These are phyloP conservation scores for Hartigia nigra DNA, from an alignment of 2,888 invertebrate species.

Conservation along the genomic window DNA sequence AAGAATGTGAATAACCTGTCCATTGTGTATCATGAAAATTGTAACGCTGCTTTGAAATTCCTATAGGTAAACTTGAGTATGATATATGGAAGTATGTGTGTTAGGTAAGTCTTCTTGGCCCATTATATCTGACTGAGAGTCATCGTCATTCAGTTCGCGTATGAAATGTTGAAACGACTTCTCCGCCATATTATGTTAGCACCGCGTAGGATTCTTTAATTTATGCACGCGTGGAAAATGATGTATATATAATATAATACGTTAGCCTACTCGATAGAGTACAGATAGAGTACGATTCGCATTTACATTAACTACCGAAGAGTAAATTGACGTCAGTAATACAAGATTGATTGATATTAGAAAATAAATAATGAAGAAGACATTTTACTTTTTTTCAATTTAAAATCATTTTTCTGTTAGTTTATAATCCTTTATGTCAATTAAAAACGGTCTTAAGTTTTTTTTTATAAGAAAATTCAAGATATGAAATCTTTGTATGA, in stretches of 20 bases:
- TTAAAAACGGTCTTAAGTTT: background rate
- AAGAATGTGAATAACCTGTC: background rate
- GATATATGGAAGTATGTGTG: constrained; percentile 1
- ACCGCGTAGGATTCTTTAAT: background rate
- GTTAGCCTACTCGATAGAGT: background rate
- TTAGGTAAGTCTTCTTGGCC: constrained; percentile 26
- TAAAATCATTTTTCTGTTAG: background rate
- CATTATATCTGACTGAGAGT: constrained; percentile 18
- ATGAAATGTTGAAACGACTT: constrained; percentile 23
- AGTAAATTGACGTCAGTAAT: background rate
- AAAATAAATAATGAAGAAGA: too few species aligned
- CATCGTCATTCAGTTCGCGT: constrained; percentile 20
- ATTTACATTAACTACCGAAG: background rate
- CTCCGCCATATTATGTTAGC: constrained; percentile 15
- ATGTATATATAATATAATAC: background rate
- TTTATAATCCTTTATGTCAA: background rate
- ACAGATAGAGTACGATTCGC: background rate
- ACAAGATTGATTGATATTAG: too few species aligned
- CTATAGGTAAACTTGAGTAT: background rate
- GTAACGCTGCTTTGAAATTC: background rate
- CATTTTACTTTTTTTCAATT: background rate
- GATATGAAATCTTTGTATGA: background rate
- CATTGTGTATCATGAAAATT: background rate
- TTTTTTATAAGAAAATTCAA: background rate
- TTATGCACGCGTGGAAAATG: constrained; percentile 2